phyloP scores from a whole-genome alignment of 2,888 invertebrate species.

The Lasioglossum figueresi region DNA sequence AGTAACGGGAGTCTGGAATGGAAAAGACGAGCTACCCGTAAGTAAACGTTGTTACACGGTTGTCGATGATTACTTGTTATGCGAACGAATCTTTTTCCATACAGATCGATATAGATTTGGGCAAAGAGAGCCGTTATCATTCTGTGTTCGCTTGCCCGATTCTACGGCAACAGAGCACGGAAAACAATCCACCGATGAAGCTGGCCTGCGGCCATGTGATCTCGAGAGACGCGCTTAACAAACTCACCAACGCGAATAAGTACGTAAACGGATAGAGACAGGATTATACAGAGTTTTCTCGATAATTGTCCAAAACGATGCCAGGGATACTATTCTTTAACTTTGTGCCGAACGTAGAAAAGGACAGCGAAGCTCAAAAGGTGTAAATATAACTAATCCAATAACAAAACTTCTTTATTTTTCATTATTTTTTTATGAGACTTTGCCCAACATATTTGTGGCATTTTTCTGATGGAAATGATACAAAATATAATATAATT shows the following conservation, averaged over 20 bases:
- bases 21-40: slow-evolving; percentile 97
- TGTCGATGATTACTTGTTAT: neutral
- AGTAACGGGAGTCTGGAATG: slow-evolving; percentile 97
- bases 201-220: slow-evolving; percentile 99
- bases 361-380: too few relatives aligned
- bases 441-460: too few relatives aligned
- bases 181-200: slow-evolving; percentile 98
- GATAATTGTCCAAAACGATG: too few relatives aligned
- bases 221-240: slow-evolving; percentile 97
- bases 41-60: slow-evolving; percentile 75
- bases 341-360: too few relatives aligned
- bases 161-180: slow-evolving; percentile 97
- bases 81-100: slow-evolving; percentile 50
- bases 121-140: slow-evolving; percentile 95
- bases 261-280: slow-evolving; percentile 84
- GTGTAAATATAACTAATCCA: too few relatives aligned
- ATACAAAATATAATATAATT: too few relatives aligned
- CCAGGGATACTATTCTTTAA: too few relatives aligned
- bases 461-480: too few relatives aligned
- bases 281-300: neutral
- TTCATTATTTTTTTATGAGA: too few relatives aligned
- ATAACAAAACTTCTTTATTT: too few relatives aligned
- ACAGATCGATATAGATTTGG: slow-evolving; percentile 97
- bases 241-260: slow-evolving; percentile 97
- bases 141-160: slow-evolving; percentile 99